Conservation (phyloP, 1,140 invertebrate genomes). For the Ganaspis sp. region DNA sequence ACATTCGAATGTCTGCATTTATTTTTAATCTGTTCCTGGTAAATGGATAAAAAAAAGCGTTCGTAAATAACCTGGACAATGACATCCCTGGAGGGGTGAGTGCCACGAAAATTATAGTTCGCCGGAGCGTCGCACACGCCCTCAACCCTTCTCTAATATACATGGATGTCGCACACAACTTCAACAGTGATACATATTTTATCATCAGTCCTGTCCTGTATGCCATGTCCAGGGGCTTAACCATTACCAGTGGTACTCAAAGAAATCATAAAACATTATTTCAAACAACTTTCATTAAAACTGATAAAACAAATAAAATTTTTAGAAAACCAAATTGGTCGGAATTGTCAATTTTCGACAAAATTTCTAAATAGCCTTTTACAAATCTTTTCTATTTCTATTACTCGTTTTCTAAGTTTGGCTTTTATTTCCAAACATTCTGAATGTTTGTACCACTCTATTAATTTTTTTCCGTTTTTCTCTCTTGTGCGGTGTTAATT, state of each 20-base stretch:
- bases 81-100: conserved; percentile 50
- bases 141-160: conserved; percentile 41
- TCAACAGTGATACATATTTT: conserved; percentile 64
- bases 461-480: not conserved
- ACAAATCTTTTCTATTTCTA: too few species aligned
- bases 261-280: not conserved
- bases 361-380: too few species aligned
- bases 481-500: not conserved
- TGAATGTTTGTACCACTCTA: not conserved
- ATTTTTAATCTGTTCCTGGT: conserved; percentile 37
- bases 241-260: not conserved
- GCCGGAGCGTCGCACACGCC: conserved; percentile 52
- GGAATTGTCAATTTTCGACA: too few species aligned
- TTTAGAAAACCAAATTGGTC: too few species aligned
- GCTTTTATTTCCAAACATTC: too few species aligned
- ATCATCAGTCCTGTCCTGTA: not conserved
- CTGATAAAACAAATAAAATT: too few species aligned
- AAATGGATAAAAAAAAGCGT: conserved; percentile 37
- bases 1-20: conserved; percentile 24
- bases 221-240: not conserved
- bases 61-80: conserved; percentile 55
- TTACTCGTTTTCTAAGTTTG: too few species aligned
- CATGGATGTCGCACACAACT: conserved; percentile 55
- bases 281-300: too few species aligned
- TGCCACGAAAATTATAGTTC: conserved; percentile 61